Conservation (phyloP, 2,797 vertebrate genomes). For the Cynodonichthys magdalenae region DNA sequence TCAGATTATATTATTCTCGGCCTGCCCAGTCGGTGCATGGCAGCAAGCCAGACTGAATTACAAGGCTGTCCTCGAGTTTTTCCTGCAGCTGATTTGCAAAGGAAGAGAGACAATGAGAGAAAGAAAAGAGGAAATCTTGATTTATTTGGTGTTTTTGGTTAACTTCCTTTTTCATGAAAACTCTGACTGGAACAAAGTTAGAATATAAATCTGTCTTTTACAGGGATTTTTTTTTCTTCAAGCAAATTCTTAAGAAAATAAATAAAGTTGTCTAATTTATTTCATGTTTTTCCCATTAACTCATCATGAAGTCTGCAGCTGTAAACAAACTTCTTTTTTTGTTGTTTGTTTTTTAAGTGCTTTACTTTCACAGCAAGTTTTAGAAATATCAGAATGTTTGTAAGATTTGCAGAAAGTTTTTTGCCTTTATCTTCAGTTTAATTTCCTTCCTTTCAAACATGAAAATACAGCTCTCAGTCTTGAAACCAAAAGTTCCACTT, state of each 20-base stretch:
- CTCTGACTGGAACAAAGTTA: background rate
- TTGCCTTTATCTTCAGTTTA: background rate
- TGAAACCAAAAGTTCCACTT: constrained; percentile 54
- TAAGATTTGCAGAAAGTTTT: background rate
- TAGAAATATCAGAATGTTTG: background rate
- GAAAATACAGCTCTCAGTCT: background rate
- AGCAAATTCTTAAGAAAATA: background rate
- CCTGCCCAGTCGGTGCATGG: constrained; percentile 21
- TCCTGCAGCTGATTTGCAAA: constrained; percentile 61
- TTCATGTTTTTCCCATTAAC: too few relatives aligned
- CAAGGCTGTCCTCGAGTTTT: constrained; percentile 47
- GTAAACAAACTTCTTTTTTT: too few relatives aligned
- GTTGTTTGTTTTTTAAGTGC: too few relatives aligned
- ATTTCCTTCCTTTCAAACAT: background rate
- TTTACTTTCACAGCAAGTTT: background rate
- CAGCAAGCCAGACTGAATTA: constrained; percentile 67
- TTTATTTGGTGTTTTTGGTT: constrained; percentile 55
- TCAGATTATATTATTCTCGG: constrained; percentile 6
- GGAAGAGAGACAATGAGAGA: constrained; percentile 76
- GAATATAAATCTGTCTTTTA: background rate
- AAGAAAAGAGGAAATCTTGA: constrained; percentile 53
- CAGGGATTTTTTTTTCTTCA: background rate
- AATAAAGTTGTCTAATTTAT: too few relatives aligned
- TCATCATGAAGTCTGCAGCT: too few relatives aligned
- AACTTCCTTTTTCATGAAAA: constrained; percentile 60